Conservation (phyloP, 2,888 invertebrate genomes). For the Sinhomidia bicolor region DNA sequence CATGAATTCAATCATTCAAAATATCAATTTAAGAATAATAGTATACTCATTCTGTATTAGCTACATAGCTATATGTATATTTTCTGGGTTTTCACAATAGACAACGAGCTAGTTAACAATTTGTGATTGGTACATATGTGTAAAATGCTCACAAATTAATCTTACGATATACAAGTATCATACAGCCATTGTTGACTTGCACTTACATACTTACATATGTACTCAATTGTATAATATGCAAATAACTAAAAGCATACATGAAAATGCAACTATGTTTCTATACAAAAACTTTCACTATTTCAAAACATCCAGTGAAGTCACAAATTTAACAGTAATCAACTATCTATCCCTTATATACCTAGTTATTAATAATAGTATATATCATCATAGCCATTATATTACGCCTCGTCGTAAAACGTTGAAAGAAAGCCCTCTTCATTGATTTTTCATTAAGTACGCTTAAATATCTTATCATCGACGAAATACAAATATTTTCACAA, state of each 20-base stretch:
- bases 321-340: not conserved
- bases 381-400: constrained; percentile 7
- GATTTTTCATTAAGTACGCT: constrained; percentile 37
- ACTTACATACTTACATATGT: too few species aligned
- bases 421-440: constrained; percentile 69
- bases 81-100: not conserved
- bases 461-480: constrained; percentile 6
- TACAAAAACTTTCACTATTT: too few species aligned
- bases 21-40: too few species aligned
- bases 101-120: not conserved
- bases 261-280: too few species aligned
- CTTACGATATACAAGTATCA: too few species aligned
- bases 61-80: not conserved
- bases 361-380: not conserved
- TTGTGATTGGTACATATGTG: not conserved
- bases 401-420: constrained; percentile 51
- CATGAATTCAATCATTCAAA: not conserved
- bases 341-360: not conserved
- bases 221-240: too few species aligned
- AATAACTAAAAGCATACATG: too few species aligned
- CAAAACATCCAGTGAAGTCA: too few species aligned
- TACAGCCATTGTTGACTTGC: too few species aligned
- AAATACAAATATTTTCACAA: not conserved
- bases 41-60: too few species aligned
- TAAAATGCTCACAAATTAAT: not conserved